Percentiles rank a stretch among this genome's conserved stretches.
These are phyloP conservation scores for Drosophila parabipectinata DNA, from an alignment of 1,140 invertebrate species.

Conservation along the genomic window DNA sequence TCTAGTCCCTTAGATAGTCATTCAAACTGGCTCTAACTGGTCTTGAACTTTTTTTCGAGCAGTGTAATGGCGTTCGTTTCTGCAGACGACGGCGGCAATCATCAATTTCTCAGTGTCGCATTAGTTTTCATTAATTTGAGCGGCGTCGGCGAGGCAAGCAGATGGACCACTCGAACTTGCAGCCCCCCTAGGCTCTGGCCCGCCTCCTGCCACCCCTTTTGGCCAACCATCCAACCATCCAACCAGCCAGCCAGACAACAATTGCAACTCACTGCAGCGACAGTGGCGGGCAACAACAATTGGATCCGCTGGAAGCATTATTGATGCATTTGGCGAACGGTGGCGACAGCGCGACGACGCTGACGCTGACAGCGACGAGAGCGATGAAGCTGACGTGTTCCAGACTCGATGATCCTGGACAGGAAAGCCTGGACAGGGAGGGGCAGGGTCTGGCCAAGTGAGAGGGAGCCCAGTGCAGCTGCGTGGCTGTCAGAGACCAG, in stretches of 20 bases:
- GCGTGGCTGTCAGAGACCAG: conserved; percentile 62
- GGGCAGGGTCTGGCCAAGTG: not conserved
- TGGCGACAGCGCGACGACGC: conserved; percentile 69
- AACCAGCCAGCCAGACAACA: conserved; percentile 24
- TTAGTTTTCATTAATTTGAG: conserved; percentile 82
- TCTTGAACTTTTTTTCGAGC: not conserved
- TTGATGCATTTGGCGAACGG: conserved; percentile 74
- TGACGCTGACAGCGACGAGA: conserved; percentile 61
- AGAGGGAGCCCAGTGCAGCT: conserved; percentile 40
- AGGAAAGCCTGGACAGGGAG: conserved; percentile 12
- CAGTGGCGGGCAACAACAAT: conserved; percentile 45
- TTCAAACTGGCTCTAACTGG: not conserved
- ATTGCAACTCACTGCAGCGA: conserved; percentile 48
- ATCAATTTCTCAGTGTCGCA: conserved; percentile 82
- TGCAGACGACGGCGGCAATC: conserved; percentile 69
- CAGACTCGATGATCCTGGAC: conserved; percentile 50
- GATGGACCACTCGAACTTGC: conserved; percentile 59
- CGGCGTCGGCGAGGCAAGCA: conserved; percentile 60
- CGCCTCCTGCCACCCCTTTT: conserved; percentile 5
- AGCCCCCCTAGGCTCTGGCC: not conserved
- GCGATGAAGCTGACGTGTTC: conserved; percentile 45
- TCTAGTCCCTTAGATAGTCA: too few species aligned
- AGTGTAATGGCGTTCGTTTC: conserved; percentile 30
- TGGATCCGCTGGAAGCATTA: conserved; percentile 74
- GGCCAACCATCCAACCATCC: conserved; percentile 7